Evolutionary conservation across 2,888 invertebrate genomes (phyloP).

Genomic region (Hydroisotoma schaefferi): DNA sequence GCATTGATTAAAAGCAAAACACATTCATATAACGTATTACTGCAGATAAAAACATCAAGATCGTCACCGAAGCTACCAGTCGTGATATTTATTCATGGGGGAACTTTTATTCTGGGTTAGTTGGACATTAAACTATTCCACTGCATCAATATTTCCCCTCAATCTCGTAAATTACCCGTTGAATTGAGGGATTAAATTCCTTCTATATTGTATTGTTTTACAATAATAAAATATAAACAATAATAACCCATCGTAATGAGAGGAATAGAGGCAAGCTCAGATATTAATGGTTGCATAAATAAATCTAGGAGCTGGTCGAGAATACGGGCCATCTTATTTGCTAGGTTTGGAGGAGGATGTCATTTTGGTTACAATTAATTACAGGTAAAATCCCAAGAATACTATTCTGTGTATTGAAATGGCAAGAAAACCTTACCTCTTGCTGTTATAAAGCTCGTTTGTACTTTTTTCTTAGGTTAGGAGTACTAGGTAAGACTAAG

Average conservation of each 20-base stretch:
- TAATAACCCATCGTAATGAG: too few relatives aligned
- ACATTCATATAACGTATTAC: too few relatives aligned
- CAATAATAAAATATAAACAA: background rate
- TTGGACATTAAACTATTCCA: too few relatives aligned
- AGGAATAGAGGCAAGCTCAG: too few relatives aligned
- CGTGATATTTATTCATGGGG: slow-evolving; percentile 33
- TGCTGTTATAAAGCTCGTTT: background rate
- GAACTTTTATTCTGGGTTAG: background rate
- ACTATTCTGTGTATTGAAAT: too few relatives aligned
- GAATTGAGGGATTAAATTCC: too few relatives aligned
- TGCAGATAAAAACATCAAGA: too few relatives aligned
- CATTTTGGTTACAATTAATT: slow-evolving; percentile 27
- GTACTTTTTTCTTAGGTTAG: background rate
- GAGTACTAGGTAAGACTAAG: slow-evolving; percentile 1
- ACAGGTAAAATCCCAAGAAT: too few relatives aligned
- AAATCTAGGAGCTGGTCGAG: slow-evolving; percentile 19
- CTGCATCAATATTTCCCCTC: too few relatives aligned
- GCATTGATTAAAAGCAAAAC: too few relatives aligned
- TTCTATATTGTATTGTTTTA: too few relatives aligned
- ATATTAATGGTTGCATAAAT: background rate
- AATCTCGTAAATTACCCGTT: background rate
- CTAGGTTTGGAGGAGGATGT: slow-evolving; percentile 20
- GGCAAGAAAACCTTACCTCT: too few relatives aligned
- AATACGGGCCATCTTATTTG: slow-evolving; percentile 25
- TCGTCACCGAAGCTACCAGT: slow-evolving; percentile 24